Percentiles rank a stretch among this genome's conserved stretches.
Evolutionary conservation across 2,797 vertebrate species (phyloP).

Genomic region (Eremophila alpestris): DNA sequence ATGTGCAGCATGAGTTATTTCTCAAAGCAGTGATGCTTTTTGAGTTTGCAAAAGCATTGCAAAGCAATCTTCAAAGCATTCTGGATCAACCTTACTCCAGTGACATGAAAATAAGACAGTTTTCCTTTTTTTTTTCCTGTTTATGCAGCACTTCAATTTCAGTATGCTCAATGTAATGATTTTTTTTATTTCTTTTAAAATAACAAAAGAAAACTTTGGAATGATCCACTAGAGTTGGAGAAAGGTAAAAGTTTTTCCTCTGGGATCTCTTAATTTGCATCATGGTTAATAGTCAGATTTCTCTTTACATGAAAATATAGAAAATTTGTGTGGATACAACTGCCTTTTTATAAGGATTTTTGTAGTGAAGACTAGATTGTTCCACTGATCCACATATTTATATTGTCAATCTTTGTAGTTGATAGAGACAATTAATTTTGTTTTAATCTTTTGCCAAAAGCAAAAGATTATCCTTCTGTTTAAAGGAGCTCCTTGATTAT

Average conservation of each 20-base stretch:
- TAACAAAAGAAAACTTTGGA: neutral
- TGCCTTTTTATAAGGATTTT: neutral
- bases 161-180: neutral
- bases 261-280: neutral
- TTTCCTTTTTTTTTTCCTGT: neutral
- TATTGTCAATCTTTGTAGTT: neutral
- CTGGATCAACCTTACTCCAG: neutral
- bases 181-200: neutral
- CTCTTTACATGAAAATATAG: neutral
- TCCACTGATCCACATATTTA: neutral
- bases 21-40: neutral
- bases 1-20: neutral
- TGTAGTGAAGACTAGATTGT: neutral
- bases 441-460: neutral
- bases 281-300: neutral
- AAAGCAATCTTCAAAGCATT: neutral
- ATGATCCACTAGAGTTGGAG: neutral
- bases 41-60: neutral
- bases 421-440: neutral
- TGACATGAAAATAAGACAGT: neutral
- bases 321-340: neutral
- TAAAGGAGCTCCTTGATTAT: neutral
- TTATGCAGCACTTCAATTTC: neutral
- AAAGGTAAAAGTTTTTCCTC: neutral
- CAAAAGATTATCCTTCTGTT: neutral